Conservation (phyloP, 1,140 invertebrate genomes). For the Belonocnema kinseyi region DNA sequence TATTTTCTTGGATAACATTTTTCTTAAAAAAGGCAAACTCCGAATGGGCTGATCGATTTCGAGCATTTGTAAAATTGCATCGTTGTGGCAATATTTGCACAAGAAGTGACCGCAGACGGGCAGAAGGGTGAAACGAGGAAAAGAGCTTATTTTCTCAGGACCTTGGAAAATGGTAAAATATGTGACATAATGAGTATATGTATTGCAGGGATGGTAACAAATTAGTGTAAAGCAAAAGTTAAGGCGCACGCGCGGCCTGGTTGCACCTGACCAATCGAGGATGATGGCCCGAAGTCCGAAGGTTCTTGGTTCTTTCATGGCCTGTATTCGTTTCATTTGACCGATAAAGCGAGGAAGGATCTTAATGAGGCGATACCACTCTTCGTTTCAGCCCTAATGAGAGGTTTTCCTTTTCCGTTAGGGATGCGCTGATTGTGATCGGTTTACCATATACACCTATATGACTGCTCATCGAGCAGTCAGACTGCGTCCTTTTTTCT, state of each 20-base stretch:
- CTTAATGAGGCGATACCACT: slow-evolving; percentile 21
- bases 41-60: neutral
- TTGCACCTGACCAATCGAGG: slow-evolving; percentile 29
- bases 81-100: slow-evolving; percentile 5
- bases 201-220: neutral
- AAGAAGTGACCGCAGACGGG: neutral
- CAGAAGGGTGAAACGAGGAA: neutral
- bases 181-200: neutral
- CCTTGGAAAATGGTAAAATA: slow-evolving; percentile 1
- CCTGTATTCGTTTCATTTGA: slow-evolving; percentile 24
- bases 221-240: slow-evolving; percentile 16
- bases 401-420: slow-evolving; percentile 28
- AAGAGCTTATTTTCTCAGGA: slow-evolving; percentile 6
- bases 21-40: neutral
- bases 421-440: slow-evolving; percentile 22
- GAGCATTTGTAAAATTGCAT: slow-evolving; percentile 1
- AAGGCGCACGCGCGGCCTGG: slow-evolving; percentile 19
- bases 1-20: neutral
- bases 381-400: slow-evolving; percentile 13
- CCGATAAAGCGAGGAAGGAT: slow-evolving; percentile 19
- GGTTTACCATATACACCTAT: neutral
- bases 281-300: slow-evolving; percentile 10
- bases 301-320: slow-evolving; percentile 26
- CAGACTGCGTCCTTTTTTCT: slow-evolving; percentile 25
- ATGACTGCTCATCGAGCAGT: slow-evolving; percentile 8